Percentiles rank a stretch among this genome's conserved stretches.
These are phyloP conservation scores for Mustela lutreola DNA, from an alignment of 2,113 vertebrate species.

Conservation along the genomic window DNA sequence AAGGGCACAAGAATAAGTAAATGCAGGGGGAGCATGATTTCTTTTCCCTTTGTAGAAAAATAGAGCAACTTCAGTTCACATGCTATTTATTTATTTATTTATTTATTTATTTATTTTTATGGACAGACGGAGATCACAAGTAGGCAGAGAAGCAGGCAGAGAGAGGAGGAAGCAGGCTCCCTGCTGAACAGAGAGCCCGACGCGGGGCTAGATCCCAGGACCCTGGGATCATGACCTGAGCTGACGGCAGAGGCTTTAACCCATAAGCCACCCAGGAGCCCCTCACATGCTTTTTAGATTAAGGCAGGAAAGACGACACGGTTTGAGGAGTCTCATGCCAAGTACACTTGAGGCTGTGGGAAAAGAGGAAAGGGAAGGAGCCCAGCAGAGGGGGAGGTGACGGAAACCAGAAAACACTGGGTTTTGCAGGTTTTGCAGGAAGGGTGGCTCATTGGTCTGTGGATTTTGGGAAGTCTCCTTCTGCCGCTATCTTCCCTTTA, in stretches of 20 bases:
- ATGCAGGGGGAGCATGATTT: neutral
- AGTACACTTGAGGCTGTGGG: neutral
- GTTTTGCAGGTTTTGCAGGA: neutral
- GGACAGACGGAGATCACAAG: too few relatives aligned
- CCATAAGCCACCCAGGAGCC: too few relatives aligned
- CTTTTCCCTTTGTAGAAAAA: neutral
- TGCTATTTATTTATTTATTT: neutral
- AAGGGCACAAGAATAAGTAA: neutral
- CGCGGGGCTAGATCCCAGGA: too few relatives aligned
- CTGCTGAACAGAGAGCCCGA: too few relatives aligned
- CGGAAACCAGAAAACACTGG: neutral
- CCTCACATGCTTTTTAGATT: neutral
- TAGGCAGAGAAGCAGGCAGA: too few relatives aligned
- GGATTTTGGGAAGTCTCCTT: neutral
- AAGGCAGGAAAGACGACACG: neutral
- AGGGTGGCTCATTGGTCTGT: neutral
- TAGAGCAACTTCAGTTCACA: neutral
- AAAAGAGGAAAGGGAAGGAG: too few relatives aligned
- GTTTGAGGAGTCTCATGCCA: fast-evolving
- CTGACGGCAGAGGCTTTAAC: too few relatives aligned
- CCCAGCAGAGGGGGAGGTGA: too few relatives aligned
- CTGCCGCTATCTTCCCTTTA: neutral
- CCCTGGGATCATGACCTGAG: too few relatives aligned
- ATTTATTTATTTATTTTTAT: too few relatives aligned
- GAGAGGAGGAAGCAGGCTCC: too few relatives aligned